Evolutionary conservation across 2,113 vertebrate species (phyloP).

Genomic region (Rhinoderma darwinii): DNA sequence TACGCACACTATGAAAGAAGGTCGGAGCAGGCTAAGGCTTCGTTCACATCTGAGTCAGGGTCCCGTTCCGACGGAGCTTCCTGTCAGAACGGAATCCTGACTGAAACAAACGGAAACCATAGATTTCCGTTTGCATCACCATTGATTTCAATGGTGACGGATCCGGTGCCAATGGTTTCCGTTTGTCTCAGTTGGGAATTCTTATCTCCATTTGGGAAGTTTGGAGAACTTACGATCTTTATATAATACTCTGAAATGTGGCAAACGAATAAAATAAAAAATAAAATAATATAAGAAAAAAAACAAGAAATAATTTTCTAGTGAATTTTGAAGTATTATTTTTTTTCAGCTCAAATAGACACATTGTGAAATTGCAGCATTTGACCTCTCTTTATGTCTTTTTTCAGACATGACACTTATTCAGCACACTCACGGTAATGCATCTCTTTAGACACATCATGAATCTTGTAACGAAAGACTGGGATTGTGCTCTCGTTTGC

Average conservation of each 20-base stretch:
- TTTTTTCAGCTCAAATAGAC: conserved; percentile 73
- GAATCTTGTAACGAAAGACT: conserved; percentile 64
- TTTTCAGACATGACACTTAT: conserved; percentile 65
- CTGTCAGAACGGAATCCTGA: too few relatives aligned
- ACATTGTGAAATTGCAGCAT: conserved; percentile 69
- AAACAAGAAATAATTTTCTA: background rate
- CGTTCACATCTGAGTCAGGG: too few relatives aligned
- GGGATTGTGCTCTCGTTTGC: conserved; percentile 29
- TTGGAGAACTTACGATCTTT: conserved; percentile 79
- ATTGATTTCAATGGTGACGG: too few relatives aligned
- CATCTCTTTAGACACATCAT: conserved; percentile 56
- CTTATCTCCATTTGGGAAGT: conserved; percentile 80
- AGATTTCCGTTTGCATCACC: too few relatives aligned
- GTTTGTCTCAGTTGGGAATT: too few relatives aligned
- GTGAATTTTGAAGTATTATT: background rate
- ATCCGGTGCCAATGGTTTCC: too few relatives aligned
- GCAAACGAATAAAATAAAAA: too few relatives aligned
- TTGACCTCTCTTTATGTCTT: conserved; percentile 64
- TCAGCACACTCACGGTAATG: conserved; percentile 59
- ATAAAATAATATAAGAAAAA: too few relatives aligned
- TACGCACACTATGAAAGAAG: too few relatives aligned
- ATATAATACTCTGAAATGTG: conserved; percentile 76
- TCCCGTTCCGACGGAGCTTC: too few relatives aligned
- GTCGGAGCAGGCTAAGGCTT: too few relatives aligned
- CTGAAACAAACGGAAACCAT: too few relatives aligned